Evolutionary conservation across 2,888 invertebrate genomes (phyloP).

Genomic region (Nezara viridula): DNA sequence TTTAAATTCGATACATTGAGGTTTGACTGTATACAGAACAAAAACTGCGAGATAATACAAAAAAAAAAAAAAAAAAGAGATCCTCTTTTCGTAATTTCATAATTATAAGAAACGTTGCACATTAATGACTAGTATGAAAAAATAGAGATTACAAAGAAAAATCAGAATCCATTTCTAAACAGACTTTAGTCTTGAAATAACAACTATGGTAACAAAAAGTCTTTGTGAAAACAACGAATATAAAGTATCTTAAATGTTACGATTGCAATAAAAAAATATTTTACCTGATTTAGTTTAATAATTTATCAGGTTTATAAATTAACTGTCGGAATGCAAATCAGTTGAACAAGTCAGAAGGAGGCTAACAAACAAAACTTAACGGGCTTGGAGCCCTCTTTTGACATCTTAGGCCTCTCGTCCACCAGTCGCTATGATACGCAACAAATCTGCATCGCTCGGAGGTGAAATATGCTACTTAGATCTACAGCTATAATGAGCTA

Average conservation of each 20-base stretch:
- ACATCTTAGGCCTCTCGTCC: too few species aligned
- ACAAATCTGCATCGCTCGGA: too few species aligned
- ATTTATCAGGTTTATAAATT: not conserved
- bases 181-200: not conserved
- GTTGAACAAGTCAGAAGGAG: not conserved
- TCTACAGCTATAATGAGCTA: too few species aligned
- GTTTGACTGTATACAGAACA: not conserved
- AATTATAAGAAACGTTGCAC: slow-evolving; percentile 30
- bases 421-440: too few species aligned
- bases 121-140: slow-evolving; percentile 41
- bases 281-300: not conserved
- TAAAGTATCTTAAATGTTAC: not conserved
- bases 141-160: not conserved
- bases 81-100: not conserved
- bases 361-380: not conserved
- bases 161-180: not conserved
- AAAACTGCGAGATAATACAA: not conserved
- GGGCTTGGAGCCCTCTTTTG: not conserved
- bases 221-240: slow-evolving; percentile 6
- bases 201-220: slow-evolving; percentile 43
- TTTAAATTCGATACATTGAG: not conserved
- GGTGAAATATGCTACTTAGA: too few species aligned
- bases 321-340: not conserved
- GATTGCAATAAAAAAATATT: not conserved
- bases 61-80: not conserved